These are phyloP conservation scores for Reinhardtius hippoglossoides DNA, from an alignment of 2,113 vertebrate species.

Conservation along the genomic window DNA sequence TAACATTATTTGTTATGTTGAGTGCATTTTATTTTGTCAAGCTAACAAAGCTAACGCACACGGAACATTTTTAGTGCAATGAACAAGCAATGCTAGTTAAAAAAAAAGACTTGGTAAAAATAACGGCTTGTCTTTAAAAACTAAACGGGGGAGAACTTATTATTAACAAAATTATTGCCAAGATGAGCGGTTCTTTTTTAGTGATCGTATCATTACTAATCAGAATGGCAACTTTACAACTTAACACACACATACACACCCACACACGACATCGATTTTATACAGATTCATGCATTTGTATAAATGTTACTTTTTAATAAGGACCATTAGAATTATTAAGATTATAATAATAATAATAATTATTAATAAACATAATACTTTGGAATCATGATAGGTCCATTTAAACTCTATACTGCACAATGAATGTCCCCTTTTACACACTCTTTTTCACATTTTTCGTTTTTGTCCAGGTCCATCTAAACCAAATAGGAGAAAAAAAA, in stretches of 20 bases:
- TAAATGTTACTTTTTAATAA: neutral
- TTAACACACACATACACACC: slow-evolving; percentile 11
- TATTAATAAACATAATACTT: neutral
- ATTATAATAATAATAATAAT: too few relatives aligned
- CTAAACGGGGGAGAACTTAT: too few relatives aligned
- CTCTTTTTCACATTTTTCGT: neutral
- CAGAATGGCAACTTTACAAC: slow-evolving; percentile 28
- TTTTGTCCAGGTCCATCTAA: neutral
- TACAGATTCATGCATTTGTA: slow-evolving; percentile 55
- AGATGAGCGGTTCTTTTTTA: slow-evolving; percentile 8
- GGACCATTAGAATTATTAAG: neutral
- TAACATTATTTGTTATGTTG: neutral
- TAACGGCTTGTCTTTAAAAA: neutral
- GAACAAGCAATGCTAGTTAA: neutral
- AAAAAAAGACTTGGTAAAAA: neutral
- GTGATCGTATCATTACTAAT: slow-evolving; percentile 7
- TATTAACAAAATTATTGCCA: slow-evolving; percentile 49
- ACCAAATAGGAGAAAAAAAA: neutral
- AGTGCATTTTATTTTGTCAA: neutral
- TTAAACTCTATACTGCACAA: slow-evolving; percentile 1
- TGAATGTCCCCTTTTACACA: neutral
- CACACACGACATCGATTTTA: slow-evolving; percentile 25
- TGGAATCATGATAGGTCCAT: slow-evolving; percentile 14
- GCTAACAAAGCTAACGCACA: neutral
- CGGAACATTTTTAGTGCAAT: neutral